phyloP scores from a whole-genome alignment of 2,888 invertebrate genomes.

The Phytoseiulus persimilis region DNA sequence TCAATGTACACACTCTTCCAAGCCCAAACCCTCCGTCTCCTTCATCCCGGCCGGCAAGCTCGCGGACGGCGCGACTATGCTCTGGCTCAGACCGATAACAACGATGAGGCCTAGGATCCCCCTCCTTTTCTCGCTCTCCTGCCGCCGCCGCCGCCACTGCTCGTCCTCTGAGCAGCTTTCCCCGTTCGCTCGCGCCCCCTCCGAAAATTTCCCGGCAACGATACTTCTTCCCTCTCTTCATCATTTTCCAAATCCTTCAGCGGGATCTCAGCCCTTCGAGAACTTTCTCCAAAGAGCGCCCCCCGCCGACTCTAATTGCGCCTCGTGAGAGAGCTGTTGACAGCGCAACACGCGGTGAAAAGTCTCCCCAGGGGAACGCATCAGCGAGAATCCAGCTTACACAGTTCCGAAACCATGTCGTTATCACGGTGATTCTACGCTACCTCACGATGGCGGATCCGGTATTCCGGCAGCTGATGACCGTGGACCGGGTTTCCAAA shows the following conservation, averaged over 20 bases:
- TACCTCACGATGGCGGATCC: too few species aligned
- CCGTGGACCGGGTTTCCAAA: too few species aligned
- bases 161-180: not conserved
- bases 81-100: conserved; percentile 5
- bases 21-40: conserved; percentile 5
- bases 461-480: too few species aligned
- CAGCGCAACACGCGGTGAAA: not conserved
- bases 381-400: too few species aligned
- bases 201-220: not conserved
- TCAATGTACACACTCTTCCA: conserved; percentile 5
- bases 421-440: too few species aligned
- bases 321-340: not conserved
- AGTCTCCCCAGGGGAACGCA: not conserved
- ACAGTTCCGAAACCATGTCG: too few species aligned
- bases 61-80: not conserved
- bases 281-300: not conserved
- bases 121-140: not conserved
- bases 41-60: not conserved
- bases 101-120: not conserved
- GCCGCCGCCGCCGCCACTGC: not conserved
- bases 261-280: not conserved
- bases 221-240: not conserved
- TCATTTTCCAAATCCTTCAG: not conserved
- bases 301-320: not conserved
- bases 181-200: not conserved